A percentile compares a stretch with the other conserved stretches of the same genome.
Evolutionary conservation across 1,140 invertebrate species (phyloP).

Genomic region (Ostrea edulis): DNA sequence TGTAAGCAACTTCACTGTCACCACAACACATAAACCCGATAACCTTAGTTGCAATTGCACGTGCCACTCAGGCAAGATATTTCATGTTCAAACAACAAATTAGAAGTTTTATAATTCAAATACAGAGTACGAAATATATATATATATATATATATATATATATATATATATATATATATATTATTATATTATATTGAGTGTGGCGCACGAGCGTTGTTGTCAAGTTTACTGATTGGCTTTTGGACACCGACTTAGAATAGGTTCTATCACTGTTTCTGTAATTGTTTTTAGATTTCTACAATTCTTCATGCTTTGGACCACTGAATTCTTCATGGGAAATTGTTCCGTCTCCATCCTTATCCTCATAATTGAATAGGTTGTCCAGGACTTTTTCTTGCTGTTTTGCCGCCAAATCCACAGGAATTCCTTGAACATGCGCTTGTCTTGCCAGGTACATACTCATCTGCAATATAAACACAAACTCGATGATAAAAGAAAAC

Average conservation of each 20-base stretch:
- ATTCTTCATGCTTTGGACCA: slow-evolving; percentile 97
- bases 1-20: too few species aligned
- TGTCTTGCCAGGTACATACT: slow-evolving; percentile 51
- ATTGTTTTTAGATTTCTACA: slow-evolving; percentile 82
- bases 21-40: too few species aligned
- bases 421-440: slow-evolving; percentile 46
- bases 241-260: background rate
- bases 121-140: too few species aligned
- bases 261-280: background rate
- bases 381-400: slow-evolving; percentile 85
- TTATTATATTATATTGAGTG: too few species aligned
- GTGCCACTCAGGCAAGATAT: too few species aligned
- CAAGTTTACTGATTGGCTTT: too few species aligned
- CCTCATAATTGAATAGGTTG: slow-evolving; percentile 97
- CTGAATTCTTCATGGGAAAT: slow-evolving; percentile 97
- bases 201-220: too few species aligned
- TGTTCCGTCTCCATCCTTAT: slow-evolving; percentile 83
- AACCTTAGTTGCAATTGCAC: too few species aligned
- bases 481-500: background rate
- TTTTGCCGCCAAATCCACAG: slow-evolving; percentile 49
- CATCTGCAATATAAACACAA: slow-evolving; percentile 44
- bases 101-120: too few species aligned
- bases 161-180: too few species aligned
- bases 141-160: too few species aligned
- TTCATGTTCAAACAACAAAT: too few species aligned